Evolutionary conservation across 2,113 vertebrate species (phyloP).

Genomic region (Pelecanoides urinatrix): DNA sequence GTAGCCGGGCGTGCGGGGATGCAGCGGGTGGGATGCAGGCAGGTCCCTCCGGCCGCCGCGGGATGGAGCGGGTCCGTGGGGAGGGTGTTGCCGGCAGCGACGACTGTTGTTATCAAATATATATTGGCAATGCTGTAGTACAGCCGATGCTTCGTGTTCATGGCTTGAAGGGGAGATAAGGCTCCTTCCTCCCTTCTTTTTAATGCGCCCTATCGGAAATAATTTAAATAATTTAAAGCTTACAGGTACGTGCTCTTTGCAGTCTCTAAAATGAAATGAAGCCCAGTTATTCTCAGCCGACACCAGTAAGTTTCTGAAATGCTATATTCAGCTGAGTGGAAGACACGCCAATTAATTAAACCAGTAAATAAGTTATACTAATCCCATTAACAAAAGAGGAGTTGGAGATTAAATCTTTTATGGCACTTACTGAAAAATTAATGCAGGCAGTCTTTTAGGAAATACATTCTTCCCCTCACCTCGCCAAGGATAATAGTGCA

Average conservation of each 20-base stretch:
- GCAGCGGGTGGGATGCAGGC: background rate
- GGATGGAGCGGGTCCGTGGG: background rate
- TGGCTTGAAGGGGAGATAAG: background rate
- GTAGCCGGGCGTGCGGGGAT: accelerated
- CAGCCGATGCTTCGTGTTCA: accelerated
- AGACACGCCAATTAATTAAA: constrained; percentile 42
- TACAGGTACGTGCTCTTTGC: background rate
- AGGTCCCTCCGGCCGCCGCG: accelerated
- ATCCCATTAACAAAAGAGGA: constrained; percentile 58
- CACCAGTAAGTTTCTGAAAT: background rate
- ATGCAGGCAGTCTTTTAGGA: constrained; percentile 22
- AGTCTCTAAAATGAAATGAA: background rate
- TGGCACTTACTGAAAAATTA: constrained; percentile 47
- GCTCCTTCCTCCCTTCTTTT: background rate
- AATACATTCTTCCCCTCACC: constrained; percentile 24
- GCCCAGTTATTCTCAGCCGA: background rate
- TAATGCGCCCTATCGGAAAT: background rate
- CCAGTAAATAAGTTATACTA: constrained; percentile 55
- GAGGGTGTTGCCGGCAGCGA: background rate
- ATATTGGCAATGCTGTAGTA: accelerated
- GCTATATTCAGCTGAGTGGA: background rate
- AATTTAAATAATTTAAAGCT: background rate
- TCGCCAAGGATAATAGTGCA: background rate
- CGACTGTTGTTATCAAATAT: background rate
- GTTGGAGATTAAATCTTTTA: constrained; percentile 56